Percentiles rank a stretch among this genome's conserved stretches.
Evolutionary conservation across 2,797 vertebrate species (phyloP).

Genomic region (Prionace glauca): DNA sequence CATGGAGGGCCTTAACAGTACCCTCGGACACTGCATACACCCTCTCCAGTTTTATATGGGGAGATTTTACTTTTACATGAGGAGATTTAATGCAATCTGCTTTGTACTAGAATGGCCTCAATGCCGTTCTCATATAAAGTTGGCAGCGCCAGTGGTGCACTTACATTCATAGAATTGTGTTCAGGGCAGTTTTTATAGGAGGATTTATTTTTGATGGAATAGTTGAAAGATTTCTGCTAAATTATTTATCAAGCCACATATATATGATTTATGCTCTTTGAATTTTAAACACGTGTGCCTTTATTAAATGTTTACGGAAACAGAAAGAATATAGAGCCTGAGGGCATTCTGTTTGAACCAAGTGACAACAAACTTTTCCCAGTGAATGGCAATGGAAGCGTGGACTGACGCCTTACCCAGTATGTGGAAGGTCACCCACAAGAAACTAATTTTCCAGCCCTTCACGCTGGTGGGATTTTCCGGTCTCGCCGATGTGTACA

Average conservation of each 20-base stretch:
- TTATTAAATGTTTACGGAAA: not conserved
- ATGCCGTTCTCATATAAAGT: not conserved
- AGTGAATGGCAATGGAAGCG: not conserved
- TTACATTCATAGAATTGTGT: not conserved
- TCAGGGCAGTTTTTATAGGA: not conserved
- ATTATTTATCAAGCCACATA: not conserved
- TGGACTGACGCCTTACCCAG: not conserved
- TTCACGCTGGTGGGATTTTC: too few species aligned
- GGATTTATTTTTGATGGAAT: not conserved
- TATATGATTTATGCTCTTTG: not conserved
- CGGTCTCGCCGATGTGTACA: too few species aligned
- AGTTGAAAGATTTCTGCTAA: not conserved
- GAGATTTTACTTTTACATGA: too few species aligned
- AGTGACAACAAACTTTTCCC: not conserved
- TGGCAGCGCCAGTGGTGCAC: not conserved
- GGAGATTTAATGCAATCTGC: not conserved
- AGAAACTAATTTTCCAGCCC: not conserved
- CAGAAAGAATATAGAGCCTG: not conserved
- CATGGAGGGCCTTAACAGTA: too few species aligned
- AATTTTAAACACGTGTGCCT: not conserved
- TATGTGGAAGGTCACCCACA: not conserved
- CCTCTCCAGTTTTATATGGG: too few species aligned
- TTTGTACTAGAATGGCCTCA: not conserved
- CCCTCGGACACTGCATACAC: too few species aligned
- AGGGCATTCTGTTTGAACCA: not conserved